These are phyloP conservation scores for Sphenopsis melanotis DNA, from an alignment of 2,797 vertebrate species.

Conservation along the genomic window DNA sequence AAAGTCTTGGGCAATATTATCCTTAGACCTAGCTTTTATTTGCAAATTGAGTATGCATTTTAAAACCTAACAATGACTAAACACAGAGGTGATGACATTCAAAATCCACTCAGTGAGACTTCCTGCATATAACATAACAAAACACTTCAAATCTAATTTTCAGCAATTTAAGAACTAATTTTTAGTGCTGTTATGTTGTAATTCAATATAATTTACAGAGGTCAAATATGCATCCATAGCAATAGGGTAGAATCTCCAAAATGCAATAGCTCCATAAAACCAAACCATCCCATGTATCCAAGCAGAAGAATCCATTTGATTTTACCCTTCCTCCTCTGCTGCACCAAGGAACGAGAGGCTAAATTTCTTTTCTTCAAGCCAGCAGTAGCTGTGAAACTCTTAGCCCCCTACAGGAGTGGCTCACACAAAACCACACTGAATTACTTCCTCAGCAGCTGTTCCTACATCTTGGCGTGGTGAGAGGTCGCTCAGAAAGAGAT, in stretches of 20 bases:
- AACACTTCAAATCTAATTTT: neutral
- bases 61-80: neutral
- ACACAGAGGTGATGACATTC: neutral
- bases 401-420: neutral
- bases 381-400: neutral
- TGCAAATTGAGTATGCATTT: neutral
- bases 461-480: neutral
- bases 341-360: neutral
- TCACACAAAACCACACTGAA: neutral
- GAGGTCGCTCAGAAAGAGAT: neutral
- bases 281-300: neutral
- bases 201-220: neutral
- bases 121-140: neutral
- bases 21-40: slow-evolving; percentile 26
- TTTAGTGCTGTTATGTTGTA: neutral
- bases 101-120: neutral
- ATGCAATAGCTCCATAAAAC: neutral
- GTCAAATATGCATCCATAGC: neutral
- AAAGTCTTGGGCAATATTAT: neutral
- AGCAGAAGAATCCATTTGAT: neutral
- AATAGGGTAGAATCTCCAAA: neutral
- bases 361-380: neutral
- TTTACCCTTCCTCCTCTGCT: neutral
- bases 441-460: neutral
- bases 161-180: neutral